These are phyloP conservation scores for Apus apus DNA, from an alignment of 2,113 vertebrate species.

Conservation along the genomic window DNA sequence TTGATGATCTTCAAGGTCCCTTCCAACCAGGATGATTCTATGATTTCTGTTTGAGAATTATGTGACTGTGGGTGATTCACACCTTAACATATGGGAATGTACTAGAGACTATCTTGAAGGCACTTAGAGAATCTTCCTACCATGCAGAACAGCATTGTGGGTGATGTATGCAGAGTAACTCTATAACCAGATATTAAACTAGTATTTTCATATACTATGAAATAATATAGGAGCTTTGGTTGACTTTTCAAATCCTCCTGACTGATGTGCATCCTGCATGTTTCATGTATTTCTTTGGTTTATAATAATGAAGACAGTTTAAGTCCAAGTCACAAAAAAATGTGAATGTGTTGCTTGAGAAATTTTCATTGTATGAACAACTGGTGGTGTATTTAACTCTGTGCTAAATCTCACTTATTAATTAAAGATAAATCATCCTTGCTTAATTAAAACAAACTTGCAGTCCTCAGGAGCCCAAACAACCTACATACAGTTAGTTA, in stretches of 20 bases:
- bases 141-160: background rate
- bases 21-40: too few relatives aligned
- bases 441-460: background rate
- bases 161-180: background rate
- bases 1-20: too few relatives aligned
- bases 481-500: background rate
- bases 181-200: background rate
- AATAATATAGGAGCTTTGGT: background rate
- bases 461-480: background rate
- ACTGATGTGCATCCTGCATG: background rate
- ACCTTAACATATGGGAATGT: background rate
- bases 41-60: background rate
- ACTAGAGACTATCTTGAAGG: background rate
- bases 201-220: background rate
- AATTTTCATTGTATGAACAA: background rate
- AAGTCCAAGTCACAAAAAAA: background rate
- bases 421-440: background rate
- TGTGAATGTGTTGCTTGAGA: background rate
- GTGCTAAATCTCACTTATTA: background rate
- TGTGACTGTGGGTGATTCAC: background rate
- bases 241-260: background rate
- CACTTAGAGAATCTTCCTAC: background rate
- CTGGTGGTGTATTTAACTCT: background rate
- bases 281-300: background rate
- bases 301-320: background rate